Conservation (phyloP, 2,113 vertebrate genomes). For the Toxostoma redivivum region DNA sequence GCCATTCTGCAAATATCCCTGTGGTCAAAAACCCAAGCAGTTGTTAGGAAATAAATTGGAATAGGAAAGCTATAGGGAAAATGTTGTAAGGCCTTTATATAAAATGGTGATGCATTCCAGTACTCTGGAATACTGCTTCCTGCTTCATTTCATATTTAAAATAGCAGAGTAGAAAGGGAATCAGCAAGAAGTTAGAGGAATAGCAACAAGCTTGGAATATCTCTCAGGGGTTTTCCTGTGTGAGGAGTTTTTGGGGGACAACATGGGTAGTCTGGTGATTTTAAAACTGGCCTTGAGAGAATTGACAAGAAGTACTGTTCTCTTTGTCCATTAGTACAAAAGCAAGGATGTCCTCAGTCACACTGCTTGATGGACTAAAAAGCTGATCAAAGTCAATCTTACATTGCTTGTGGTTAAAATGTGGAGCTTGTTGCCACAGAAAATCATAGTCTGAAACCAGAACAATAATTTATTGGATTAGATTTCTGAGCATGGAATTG, state of each 20-base stretch:
- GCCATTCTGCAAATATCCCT: neutral
- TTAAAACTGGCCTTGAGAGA: neutral
- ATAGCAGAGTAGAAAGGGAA: neutral
- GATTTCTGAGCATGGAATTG: neutral
- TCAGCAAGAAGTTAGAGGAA: neutral
- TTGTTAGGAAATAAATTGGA: neutral
- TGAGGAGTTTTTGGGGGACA: neutral
- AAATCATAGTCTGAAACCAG: neutral
- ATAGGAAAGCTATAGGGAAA: neutral
- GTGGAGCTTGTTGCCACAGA: neutral
- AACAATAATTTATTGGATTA: neutral
- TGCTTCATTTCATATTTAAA: neutral
- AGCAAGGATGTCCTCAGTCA: neutral
- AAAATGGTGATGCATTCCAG: neutral
- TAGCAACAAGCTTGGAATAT: neutral
- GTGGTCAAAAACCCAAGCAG: neutral
- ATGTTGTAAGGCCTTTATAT: neutral
- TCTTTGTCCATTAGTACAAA: neutral
- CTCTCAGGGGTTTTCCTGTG: neutral
- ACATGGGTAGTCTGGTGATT: neutral
- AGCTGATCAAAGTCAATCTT: neutral
- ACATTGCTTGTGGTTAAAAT: neutral
- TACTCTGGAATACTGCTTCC: neutral
- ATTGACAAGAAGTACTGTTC: neutral
- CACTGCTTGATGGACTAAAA: neutral